phyloP scores from a whole-genome alignment of 2,113 vertebrate species.

The Anguilla rostrata region DNA sequence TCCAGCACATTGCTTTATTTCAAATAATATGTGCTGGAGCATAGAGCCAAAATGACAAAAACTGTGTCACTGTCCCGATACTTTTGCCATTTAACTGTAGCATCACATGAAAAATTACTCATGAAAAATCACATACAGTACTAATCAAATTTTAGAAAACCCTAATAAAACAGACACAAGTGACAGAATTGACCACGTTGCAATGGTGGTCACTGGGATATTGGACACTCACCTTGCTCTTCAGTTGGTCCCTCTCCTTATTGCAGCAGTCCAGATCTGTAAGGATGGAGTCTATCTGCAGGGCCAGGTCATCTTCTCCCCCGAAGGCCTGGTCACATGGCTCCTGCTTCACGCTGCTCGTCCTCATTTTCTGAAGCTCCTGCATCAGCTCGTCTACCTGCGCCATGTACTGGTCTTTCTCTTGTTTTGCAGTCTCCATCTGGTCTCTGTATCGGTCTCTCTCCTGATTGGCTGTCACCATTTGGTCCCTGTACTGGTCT shows the following conservation, averaged over 20 bases:
- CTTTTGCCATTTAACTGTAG: too few relatives aligned
- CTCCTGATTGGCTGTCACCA: constrained; percentile 47
- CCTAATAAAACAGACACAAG: not conserved
- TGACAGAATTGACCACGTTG: not conserved
- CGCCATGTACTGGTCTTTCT: constrained; percentile 68
- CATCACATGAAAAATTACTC: too few relatives aligned
- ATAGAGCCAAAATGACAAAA: too few relatives aligned
- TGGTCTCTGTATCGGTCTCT: constrained; percentile 48
- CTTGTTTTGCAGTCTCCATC: constrained; percentile 32
- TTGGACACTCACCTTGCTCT: constrained; percentile 68
- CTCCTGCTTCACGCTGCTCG: constrained; percentile 64
- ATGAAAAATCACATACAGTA: not conserved
- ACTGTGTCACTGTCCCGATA: too few relatives aligned
- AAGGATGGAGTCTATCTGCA: constrained; percentile 21
- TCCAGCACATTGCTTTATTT: too few relatives aligned
- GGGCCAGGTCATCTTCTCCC: constrained; percentile 70
- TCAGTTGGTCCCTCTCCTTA: constrained; percentile 73
- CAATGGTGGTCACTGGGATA: not conserved
- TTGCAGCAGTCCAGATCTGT: constrained; percentile 74
- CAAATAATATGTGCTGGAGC: too few relatives aligned
- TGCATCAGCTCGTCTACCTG: constrained; percentile 60
- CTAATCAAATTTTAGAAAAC: not conserved
- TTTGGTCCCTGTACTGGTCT: too few relatives aligned
- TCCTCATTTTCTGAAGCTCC: constrained; percentile 57
- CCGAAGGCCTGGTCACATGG: constrained; percentile 69